Evolutionary conservation across 2,113 vertebrate species (phyloP).

Genomic region (Furnarius figulus): DNA sequence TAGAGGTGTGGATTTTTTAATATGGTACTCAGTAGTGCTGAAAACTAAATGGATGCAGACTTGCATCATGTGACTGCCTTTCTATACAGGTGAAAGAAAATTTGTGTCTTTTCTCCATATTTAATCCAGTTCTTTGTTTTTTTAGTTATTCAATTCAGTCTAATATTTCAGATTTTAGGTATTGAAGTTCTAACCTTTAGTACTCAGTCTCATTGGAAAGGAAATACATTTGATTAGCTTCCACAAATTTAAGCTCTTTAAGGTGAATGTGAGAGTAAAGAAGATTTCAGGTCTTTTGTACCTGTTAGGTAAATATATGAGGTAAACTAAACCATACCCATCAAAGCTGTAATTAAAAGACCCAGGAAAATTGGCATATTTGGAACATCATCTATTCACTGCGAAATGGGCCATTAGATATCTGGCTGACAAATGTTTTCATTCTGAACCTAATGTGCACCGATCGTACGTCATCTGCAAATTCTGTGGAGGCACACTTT

Average conservation of each 20-base stretch:
- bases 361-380: constrained; percentile 15
- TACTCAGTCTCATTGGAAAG: neutral
- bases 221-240: neutral
- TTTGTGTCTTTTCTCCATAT: neutral
- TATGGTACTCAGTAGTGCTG: neutral
- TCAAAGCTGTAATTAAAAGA: constrained; percentile 45
- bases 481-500: constrained; percentile 20
- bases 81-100: neutral
- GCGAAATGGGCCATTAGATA: constrained; percentile 28
- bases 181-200: neutral
- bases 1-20: neutral
- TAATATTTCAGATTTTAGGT: neutral
- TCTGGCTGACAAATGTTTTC: constrained; percentile 33
- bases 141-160: neutral
- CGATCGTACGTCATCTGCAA: constrained; percentile 8
- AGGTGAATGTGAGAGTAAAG: neutral
- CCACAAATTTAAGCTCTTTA: neutral
- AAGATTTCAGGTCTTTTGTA: neutral
- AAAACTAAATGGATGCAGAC: neutral
- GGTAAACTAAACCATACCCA: neutral
- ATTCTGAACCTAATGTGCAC: constrained; percentile 11
- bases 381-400: neutral
- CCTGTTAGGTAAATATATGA: neutral
- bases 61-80: neutral
- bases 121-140: neutral